Percentiles rank a stretch among this genome's conserved stretches.
Conservation (phyloP, 2,797 vertebrate species). For the Kryptopterus vitreolus region DNA sequence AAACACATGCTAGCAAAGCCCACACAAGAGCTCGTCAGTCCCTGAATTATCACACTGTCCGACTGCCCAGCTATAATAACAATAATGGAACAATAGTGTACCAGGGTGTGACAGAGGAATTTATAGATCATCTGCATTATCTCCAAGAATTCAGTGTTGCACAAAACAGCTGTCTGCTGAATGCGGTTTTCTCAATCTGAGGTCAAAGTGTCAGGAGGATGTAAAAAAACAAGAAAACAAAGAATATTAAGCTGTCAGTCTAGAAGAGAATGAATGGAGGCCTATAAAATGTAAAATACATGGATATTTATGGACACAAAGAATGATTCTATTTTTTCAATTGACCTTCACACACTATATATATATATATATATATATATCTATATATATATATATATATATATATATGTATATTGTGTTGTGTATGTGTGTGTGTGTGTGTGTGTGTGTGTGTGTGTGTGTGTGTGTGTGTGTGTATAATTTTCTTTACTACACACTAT, state of each 20-base stretch:
- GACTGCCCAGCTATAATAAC: conserved; percentile 50
- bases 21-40: conserved; percentile 44
- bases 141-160: conserved; percentile 1
- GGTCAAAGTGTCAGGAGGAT: conserved; percentile 5
- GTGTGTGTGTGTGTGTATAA: no score
- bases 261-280: neutral
- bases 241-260: conserved; percentile 20
- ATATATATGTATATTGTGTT: no score
- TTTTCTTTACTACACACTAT: no score
- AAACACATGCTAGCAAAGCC: conserved; percentile 23
- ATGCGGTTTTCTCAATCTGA: conserved; percentile 57
- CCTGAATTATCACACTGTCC: conserved; percentile 42
- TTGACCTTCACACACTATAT: no score
- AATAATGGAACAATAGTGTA: conserved; percentile 51
- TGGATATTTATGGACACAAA: no score
- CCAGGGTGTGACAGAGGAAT: conserved; percentile 48
- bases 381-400: no score
- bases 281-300: neutral
- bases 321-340: neutral
- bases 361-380: no score
- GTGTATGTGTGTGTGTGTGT: neutral
- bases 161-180: conserved; percentile 10
- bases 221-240: conserved; percentile 18
- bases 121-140: conserved; percentile 56
- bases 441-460: no score